phyloP scores from a whole-genome alignment of 2,113 vertebrate species.

The Microcebus lehilahytsara region DNA sequence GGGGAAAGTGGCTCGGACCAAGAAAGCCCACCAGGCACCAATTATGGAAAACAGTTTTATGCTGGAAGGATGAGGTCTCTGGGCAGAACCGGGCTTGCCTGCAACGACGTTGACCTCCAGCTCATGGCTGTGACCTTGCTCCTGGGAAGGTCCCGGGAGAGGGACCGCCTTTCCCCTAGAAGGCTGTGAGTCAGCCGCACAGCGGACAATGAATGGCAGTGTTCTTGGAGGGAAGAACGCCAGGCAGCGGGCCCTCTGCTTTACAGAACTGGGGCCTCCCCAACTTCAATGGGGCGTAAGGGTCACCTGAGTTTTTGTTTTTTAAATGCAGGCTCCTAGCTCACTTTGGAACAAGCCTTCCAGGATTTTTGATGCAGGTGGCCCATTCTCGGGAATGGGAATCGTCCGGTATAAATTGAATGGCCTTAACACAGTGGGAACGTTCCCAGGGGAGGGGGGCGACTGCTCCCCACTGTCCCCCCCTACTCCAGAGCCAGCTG shows the following conservation, averaged over 20 bases:
- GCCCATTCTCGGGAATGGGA: background rate
- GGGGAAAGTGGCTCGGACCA: background rate
- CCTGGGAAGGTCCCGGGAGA: background rate
- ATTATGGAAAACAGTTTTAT: background rate
- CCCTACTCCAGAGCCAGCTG: rapidly evolving
- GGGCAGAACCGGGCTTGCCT: background rate
- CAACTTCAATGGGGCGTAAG: background rate
- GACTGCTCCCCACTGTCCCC: background rate
- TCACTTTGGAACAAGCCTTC: background rate
- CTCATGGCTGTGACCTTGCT: background rate
- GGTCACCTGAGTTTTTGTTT: background rate
- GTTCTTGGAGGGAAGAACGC: background rate
- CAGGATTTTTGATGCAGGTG: background rate
- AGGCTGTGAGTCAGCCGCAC: background rate
- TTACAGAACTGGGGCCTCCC: background rate
- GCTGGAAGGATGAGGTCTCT: background rate
- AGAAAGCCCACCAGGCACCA: background rate
- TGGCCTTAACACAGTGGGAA: background rate
- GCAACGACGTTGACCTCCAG: background rate
- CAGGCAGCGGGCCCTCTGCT: too few relatives aligned
- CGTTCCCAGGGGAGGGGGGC: background rate
- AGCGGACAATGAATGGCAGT: rapidly evolving
- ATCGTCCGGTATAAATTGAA: background rate
- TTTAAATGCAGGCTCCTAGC: background rate
- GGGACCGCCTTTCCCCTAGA: background rate